Evolutionary conservation across 1,140 invertebrate species (phyloP).

Genomic region (Diachasma alloeum): DNA sequence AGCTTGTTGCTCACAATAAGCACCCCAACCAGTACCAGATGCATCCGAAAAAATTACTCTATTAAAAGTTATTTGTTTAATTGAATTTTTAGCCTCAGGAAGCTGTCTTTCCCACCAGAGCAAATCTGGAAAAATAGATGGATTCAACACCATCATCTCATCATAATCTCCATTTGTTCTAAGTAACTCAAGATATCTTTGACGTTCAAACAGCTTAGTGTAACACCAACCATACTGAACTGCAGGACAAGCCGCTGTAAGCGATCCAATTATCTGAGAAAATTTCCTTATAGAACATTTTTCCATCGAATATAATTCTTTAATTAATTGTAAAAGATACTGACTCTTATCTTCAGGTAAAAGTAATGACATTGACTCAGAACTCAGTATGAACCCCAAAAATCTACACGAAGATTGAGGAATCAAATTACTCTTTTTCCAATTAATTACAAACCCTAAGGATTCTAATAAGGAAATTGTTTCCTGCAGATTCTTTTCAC

Average conservation of each 20-base stretch:
- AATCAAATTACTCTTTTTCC: not conserved
- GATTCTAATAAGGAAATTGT: not conserved
- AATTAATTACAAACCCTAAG: constrained; percentile 11
- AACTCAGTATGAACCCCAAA: constrained; percentile 41
- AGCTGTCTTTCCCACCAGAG: constrained; percentile 26
- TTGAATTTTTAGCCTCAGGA: not conserved
- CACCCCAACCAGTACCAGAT: constrained; percentile 43
- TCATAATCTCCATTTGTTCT: constrained; percentile 21
- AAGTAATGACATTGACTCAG: constrained; percentile 24
- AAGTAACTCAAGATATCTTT: constrained; percentile 29
- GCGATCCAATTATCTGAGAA: constrained; percentile 33
- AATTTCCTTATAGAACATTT: constrained; percentile 38
- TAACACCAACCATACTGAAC: constrained; percentile 36
- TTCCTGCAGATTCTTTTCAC: not conserved
- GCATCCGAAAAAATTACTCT: constrained; percentile 42
- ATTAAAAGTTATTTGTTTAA: not conserved
- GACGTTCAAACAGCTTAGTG: constrained; percentile 34
- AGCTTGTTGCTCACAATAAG: not conserved
- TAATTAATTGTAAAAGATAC: constrained; percentile 3
- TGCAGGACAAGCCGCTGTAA: constrained; percentile 35
- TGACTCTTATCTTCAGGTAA: constrained; percentile 31
- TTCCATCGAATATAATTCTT: constrained; percentile 3
- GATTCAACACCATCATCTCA: not conserved
- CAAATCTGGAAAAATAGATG: constrained; percentile 1
- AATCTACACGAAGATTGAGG: not conserved